Percentiles rank a stretch among this genome's conserved stretches.
Conservation (phyloP, 2,888 invertebrate genomes). For the Pegoplata infirma region DNA sequence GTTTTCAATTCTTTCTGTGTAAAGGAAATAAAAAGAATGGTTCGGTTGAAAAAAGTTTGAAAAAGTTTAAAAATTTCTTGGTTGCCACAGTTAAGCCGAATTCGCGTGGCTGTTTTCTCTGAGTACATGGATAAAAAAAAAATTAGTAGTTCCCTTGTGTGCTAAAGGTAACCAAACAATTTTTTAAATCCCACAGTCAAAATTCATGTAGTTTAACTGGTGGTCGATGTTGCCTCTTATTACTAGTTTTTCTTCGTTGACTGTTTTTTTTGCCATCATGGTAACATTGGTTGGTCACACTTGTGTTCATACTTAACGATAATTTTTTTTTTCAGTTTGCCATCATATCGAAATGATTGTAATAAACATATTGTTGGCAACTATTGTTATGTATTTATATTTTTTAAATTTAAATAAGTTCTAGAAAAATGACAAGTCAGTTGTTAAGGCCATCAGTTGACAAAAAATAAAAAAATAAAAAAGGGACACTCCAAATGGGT, state of each 20-base stretch:
- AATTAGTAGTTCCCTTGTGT: no score
- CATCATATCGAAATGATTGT: constrained; percentile 12
- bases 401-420: constrained; percentile 29
- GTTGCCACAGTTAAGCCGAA: no score
- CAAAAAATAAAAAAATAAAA: no score
- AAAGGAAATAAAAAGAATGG: no score
- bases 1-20: no score
- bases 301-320: constrained; percentile 36
- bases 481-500: constrained; percentile 25
- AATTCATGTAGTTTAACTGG: no score
- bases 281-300: constrained; percentile 46
- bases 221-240: constrained; percentile 23
- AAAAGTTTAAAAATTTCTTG: no score
- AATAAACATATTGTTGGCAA: constrained; percentile 70
- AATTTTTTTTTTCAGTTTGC: constrained; percentile 10
- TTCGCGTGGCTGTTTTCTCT: no score
- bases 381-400: constrained; percentile 66
- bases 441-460: constrained; percentile 1
- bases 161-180: no score
- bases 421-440: neutral
- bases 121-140: no score
- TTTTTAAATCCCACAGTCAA: no score
- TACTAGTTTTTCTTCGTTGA: constrained; percentile 2
- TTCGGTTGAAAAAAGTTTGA: no score
- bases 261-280: constrained; percentile 50